Evolutionary conservation across 2,113 vertebrate genomes (phyloP).

Genomic region (Leucoraja erinaceus): DNA sequence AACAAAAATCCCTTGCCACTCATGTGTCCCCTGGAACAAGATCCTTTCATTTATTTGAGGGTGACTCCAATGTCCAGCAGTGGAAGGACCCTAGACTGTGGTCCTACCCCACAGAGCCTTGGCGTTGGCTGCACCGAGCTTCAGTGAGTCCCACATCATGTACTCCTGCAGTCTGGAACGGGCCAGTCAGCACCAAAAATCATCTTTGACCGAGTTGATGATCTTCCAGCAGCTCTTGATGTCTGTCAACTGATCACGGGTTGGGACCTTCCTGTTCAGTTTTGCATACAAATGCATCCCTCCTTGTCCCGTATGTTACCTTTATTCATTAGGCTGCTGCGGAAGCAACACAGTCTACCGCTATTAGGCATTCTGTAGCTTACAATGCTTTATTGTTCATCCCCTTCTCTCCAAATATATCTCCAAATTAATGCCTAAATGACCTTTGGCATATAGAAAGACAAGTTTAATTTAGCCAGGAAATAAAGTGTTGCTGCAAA

Average conservation of each 20-base stretch:
- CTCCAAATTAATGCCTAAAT: conserved; percentile 12
- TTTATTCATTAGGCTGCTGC: not conserved
- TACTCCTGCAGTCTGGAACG: too few relatives aligned
- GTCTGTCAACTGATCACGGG: not conserved
- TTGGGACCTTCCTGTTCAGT: not conserved
- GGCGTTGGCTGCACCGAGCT: too few relatives aligned
- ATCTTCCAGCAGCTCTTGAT: too few relatives aligned
- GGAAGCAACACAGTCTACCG: not conserved
- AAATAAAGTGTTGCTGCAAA: conserved; percentile 34
- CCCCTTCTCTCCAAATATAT: not conserved
- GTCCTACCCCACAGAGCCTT: too few relatives aligned
- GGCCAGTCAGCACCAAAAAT: too few relatives aligned
- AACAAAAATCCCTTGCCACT: too few relatives aligned
- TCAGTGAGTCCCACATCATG: too few relatives aligned
- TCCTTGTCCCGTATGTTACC: not conserved
- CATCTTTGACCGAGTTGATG: too few relatives aligned
- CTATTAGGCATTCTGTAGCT: not conserved
- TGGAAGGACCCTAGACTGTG: too few relatives aligned
- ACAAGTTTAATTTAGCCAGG: not conserved
- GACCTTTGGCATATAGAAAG: not conserved
- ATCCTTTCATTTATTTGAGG: too few relatives aligned
- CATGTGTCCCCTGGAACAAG: too few relatives aligned
- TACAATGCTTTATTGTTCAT: not conserved
- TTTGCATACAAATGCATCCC: not conserved
- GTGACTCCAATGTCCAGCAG: too few relatives aligned